Base-by-base conservation (phyloP, 2,888 invertebrate genomes). In the Latrodectus elegans region DNA sequence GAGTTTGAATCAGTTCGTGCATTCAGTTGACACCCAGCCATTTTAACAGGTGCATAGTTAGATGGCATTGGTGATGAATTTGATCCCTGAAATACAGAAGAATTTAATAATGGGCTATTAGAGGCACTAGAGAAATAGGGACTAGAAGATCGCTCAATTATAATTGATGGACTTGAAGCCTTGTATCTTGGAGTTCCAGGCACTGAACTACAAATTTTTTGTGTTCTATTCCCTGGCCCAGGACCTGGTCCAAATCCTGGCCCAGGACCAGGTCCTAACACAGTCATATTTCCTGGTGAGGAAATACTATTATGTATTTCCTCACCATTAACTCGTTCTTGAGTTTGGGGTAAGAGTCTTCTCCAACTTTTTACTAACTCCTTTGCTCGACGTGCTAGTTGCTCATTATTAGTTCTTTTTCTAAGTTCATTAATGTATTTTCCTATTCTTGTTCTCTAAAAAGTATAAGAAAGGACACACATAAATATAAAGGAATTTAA, bases 331-430 rank as follows among this genome's bases (percentile, higher is more conserved):
- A 90, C 38, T 64, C 88, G 74, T 72, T 76, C 77, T 68, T 85
- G 80, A 49, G 89, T 75, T 52, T 88, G 87, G 51, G 91, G 90
- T 78, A 90, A 90, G 53, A 96, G 95, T 93, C 96, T 96, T 91
- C 98, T 95, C 98, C 98, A 98, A 93, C 95, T 94, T 91, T 97
- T 97, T 84, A 98, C 95, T 92, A 98, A 94, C 92, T 96, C 96
- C 93, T 98, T 98, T 85, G 97, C 96, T 90, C 98, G 94, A 91
- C 96, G 95, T 80, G 97, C 97, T 92, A 98, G 94, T 88, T 94
- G 94, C 90, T 96, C 96, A 92, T 97, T 96, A 87, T 94, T 94
- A 68, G 97, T 97, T 93, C 96, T 96, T 88, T 96, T 94, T 83
- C 98, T 95, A 78, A 98, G 94, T 92, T 97, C 97, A 92, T 98